Evolutionary conservation across 2,888 invertebrate genomes (phyloP).

Genomic region (Rotaria sp.): DNA sequence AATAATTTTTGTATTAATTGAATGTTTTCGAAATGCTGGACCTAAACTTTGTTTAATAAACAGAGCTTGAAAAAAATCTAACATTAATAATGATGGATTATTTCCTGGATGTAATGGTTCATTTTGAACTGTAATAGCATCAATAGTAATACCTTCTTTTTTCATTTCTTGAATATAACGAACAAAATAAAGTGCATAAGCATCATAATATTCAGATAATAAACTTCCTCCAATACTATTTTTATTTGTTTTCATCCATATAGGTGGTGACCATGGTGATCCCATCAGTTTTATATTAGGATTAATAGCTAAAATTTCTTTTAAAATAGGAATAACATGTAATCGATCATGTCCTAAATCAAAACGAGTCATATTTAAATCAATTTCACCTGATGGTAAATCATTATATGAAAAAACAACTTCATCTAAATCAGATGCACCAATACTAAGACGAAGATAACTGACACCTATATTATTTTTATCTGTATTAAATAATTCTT

Average conservation of each 20-base stretch:
- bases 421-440: conserved; percentile 42
- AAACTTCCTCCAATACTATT: conserved; percentile 33
- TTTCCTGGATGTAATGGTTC: conserved; percentile 42
- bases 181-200: conserved; percentile 42
- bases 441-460: conserved; percentile 42
- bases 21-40: conserved; percentile 36
- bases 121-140: conserved; percentile 42
- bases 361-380: conserved; percentile 40
- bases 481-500: conserved; percentile 38
- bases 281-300: conserved; percentile 41
- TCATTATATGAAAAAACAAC: conserved; percentile 42
- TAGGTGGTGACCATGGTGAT: conserved; percentile 42
- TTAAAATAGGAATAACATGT: conserved; percentile 41
- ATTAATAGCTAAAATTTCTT: conserved; percentile 40
- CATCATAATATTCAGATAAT: conserved; percentile 34
- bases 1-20: conserved; percentile 41
- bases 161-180: conserved; percentile 41
- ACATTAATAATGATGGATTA: conserved; percentile 42
- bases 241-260: conserved; percentile 42
- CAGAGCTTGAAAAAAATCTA: conserved; percentile 33
- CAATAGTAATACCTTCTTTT: conserved; percentile 41
- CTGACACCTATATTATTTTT: conserved; percentile 40
- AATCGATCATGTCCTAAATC: conserved; percentile 41
- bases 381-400: conserved; percentile 31
- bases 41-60: conserved; percentile 41